Conservation (phyloP, 1,140 invertebrate species). For the Anadara kagoshimensis region DNA sequence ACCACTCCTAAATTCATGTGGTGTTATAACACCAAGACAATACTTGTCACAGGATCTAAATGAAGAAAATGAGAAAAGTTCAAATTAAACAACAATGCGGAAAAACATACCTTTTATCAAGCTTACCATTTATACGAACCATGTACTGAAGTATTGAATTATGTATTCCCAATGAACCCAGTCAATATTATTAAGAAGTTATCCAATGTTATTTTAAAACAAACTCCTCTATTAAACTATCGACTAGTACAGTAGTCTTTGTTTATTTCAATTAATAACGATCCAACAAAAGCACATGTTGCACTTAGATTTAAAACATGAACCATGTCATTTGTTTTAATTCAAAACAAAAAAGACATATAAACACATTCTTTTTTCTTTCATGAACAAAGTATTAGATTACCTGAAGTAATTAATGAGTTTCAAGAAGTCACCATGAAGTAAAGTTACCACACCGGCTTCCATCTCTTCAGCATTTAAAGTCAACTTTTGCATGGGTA, state of each 20-base stretch:
- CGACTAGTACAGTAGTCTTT: too few species aligned
- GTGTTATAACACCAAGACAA: conserved; percentile 48
- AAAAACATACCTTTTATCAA: not conserved
- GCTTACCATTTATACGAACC: not conserved
- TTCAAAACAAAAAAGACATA: not conserved
- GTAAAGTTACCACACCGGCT: conserved; percentile 50
- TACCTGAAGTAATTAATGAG: conserved; percentile 56
- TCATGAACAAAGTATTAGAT: not conserved
- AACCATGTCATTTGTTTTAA: too few species aligned
- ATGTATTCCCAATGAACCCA: too few species aligned
- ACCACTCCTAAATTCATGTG: conserved; percentile 52
- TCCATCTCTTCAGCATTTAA: conserved; percentile 50
- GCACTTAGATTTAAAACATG: too few species aligned
- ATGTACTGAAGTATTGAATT: not conserved
- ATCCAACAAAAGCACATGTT: too few species aligned
- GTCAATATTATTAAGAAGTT: too few species aligned
- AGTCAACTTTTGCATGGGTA: conserved; percentile 14
- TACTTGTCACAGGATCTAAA: conserved; percentile 58
- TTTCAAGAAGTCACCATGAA: conserved; percentile 64
- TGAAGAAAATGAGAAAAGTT: not conserved
- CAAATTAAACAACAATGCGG: not conserved
- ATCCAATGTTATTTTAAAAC: too few species aligned
- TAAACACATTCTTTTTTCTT: not conserved
- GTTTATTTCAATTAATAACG: too few species aligned
- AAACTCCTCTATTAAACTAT: too few species aligned